phyloP scores from a whole-genome alignment of 2,113 vertebrate genomes.

The Callithrix jacchus region DNA sequence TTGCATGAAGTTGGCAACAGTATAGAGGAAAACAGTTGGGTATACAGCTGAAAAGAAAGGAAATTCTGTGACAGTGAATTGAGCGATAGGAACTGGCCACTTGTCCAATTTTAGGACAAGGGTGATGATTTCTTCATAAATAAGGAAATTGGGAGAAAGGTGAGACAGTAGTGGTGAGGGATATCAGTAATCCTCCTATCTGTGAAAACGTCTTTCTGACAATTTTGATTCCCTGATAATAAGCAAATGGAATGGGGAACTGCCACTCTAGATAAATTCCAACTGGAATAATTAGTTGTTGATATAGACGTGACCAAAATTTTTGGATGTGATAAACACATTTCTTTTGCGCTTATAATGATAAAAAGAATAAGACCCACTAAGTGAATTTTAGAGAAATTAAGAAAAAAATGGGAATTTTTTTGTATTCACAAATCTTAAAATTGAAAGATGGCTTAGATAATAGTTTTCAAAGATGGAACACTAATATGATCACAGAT shows the following conservation, averaged over 20 bases:
- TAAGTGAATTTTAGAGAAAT: conserved; percentile 11
- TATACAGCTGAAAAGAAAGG: background rate
- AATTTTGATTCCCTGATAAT: background rate
- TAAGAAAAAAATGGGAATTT: background rate
- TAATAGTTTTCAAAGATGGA: background rate
- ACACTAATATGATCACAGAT: background rate
- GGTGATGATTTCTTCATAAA: background rate
- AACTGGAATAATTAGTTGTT: background rate
- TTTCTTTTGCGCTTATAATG: background rate
- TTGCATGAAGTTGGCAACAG: background rate
- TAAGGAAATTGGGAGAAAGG: background rate
- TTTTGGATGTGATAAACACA: background rate
- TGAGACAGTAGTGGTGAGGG: background rate
- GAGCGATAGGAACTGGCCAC: background rate
- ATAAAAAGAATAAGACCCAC: background rate
- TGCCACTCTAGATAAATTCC: background rate
- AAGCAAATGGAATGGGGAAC: background rate
- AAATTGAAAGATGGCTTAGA: background rate
- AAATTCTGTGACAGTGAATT: background rate
- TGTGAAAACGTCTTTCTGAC: conserved; percentile 16
- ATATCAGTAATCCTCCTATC: background rate
- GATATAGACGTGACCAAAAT: background rate
- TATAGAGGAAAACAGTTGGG: background rate
- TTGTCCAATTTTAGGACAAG: background rate
- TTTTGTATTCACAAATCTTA: background rate